These are phyloP conservation scores for Atractosteus spatula DNA, from an alignment of 2,113 vertebrate genomes.

Conservation along the genomic window DNA sequence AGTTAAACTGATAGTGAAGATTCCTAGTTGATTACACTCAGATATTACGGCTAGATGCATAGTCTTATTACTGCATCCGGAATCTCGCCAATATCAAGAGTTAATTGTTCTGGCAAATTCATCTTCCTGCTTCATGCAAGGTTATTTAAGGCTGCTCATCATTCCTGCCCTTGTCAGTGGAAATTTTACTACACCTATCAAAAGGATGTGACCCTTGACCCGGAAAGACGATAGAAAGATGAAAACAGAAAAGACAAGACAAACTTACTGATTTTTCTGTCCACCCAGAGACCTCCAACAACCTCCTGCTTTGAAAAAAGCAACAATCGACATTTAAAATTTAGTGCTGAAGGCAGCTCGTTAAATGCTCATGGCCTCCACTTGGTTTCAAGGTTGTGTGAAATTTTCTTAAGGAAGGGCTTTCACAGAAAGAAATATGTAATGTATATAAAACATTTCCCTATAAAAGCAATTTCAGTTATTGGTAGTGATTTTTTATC, in stretches of 20 bases:
- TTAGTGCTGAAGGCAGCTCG: slow-evolving; percentile 9
- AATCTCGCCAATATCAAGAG: not conserved
- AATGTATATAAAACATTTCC: not conserved
- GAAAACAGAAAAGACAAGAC: slow-evolving; percentile 27
- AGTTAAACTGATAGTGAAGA: not conserved
- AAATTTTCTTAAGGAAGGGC: slow-evolving; percentile 5
- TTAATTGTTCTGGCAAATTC: not conserved
- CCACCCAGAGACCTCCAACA: slow-evolving; percentile 11
- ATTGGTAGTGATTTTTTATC: too few relatives aligned
- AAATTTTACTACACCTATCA: not conserved
- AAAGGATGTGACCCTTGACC: not conserved
- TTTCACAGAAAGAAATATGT: not conserved
- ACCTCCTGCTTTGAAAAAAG: slow-evolving; percentile 18
- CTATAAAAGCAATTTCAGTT: not conserved
- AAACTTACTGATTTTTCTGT: slow-evolving; percentile 25
- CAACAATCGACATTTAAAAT: slow-evolving; percentile 26
- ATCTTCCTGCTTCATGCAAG: not conserved
- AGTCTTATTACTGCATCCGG: not conserved
- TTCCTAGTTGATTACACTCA: not conserved
- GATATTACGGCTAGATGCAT: not conserved
- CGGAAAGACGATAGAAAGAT: slow-evolving; percentile 9
- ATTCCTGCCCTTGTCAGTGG: not conserved
- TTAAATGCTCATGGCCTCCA: slow-evolving; percentile 9
- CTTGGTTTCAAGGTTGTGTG: slow-evolving; percentile 1
- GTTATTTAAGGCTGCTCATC: not conserved